These are phyloP conservation scores for Itoplectis maculator DNA, from an alignment of 2,888 invertebrate genomes.

Conservation along the genomic window DNA sequence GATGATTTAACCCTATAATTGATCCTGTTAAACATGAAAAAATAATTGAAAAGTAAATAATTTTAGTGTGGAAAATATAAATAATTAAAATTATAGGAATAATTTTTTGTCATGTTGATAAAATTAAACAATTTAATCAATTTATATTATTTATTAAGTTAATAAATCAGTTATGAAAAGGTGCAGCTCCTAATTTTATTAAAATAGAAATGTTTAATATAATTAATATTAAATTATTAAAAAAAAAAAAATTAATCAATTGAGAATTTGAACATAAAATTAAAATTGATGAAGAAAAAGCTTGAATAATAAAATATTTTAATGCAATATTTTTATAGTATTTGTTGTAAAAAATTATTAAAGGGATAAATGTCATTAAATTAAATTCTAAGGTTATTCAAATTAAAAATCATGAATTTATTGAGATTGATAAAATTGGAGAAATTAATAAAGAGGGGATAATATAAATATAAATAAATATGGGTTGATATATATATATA, in stretches of 20 bases:
- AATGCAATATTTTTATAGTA: conserved; percentile 70
- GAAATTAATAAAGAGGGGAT: conserved; percentile 85
- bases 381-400: conserved; percentile 89
- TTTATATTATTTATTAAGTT: no score
- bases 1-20: conserved; percentile 86
- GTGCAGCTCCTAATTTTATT: no score
- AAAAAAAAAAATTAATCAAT: conserved; percentile 82
- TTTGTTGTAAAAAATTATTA: conserved; percentile 84
- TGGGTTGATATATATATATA: conserved; percentile 44
- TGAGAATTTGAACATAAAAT: conserved; percentile 82
- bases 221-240: no score
- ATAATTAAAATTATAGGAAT: conserved; percentile 86
- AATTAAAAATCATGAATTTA: conserved; percentile 84
- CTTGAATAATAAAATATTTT: conserved; percentile 87
- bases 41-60: conserved; percentile 84
- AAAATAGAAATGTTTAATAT: no score
- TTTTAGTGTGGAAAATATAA: conserved; percentile 83
- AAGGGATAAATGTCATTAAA: conserved; percentile 87
- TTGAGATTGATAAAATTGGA: conserved; percentile 85
- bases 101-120: conserved; percentile 89
- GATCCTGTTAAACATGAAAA: conserved; percentile 85
- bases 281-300: conserved; percentile 86
- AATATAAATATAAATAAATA: conserved; percentile 85
- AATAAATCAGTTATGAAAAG: no score
- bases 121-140: no score